phyloP scores from a whole-genome alignment of 1,140 invertebrate genomes.

The Pseudobourletiella spinata region DNA sequence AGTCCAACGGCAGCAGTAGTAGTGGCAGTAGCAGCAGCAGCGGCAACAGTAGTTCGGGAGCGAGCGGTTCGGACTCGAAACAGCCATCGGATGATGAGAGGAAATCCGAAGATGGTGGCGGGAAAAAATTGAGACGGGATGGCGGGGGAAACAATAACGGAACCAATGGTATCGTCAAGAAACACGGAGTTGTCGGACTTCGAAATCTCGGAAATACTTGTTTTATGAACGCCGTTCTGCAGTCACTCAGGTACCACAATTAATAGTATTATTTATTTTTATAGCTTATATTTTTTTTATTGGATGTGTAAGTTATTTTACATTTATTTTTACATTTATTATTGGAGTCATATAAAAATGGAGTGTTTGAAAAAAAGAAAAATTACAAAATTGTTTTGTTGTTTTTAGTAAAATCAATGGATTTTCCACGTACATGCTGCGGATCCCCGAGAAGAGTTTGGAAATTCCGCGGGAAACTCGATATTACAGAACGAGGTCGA shows the following conservation, averaged over 20 bases:
- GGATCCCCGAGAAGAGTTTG: neutral
- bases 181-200: slow-evolving; percentile 53
- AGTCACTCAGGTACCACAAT: slow-evolving; percentile 47
- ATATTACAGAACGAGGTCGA: neutral
- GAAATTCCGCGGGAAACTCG: neutral
- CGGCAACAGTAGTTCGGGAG: neutral
- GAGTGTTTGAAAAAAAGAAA: no score
- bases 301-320: slow-evolving; percentile 6
- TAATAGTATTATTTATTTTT: slow-evolving; percentile 7
- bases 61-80: neutral
- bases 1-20: slow-evolving; percentile 10
- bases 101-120: slow-evolving; percentile 6
- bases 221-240: slow-evolving; percentile 81
- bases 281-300: slow-evolving; percentile 21
- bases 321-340: no score
- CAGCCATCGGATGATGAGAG: neutral
- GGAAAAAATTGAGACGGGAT: slow-evolving; percentile 6
- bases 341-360: no score
- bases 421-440: slow-evolving; percentile 64
- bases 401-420: slow-evolving; percentile 66
- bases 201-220: slow-evolving; percentile 79
- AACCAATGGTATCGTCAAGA: neutral
- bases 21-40: slow-evolving; percentile 6
- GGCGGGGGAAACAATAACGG: neutral
- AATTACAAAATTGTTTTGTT: no score